Evolutionary conservation across 2,797 vertebrate genomes (phyloP).

Genomic region (Anas bahamensis): DNA sequence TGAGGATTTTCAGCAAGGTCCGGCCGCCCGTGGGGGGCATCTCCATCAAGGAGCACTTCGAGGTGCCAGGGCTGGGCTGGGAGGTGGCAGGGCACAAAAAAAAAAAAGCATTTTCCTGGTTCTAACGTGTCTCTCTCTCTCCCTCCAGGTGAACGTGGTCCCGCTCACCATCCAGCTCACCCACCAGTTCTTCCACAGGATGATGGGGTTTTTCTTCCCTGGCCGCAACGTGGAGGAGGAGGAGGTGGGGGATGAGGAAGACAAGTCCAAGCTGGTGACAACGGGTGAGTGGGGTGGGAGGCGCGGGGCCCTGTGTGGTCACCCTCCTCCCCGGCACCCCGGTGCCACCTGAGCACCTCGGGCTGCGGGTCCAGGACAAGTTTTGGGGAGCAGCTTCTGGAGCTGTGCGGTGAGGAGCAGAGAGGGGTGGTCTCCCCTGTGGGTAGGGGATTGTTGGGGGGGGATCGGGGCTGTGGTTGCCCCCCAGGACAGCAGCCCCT

Average conservation of each 20-base stretch:
- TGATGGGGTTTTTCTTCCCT: slow-evolving; percentile 99
- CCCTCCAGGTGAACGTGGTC: slow-evolving; percentile 92
- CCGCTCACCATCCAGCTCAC: slow-evolving; percentile 98
- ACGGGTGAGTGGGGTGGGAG: slow-evolving; percentile 84
- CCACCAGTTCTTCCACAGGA: slow-evolving; percentile 99
- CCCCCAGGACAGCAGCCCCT: background rate
- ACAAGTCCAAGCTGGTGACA: slow-evolving; percentile 96
- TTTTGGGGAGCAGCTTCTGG: background rate
- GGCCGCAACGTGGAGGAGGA: slow-evolving; percentile 97
- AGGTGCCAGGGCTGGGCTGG: slow-evolving; percentile 75
- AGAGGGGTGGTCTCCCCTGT: background rate
- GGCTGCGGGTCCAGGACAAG: accelerated
- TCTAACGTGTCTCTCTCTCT: background rate
- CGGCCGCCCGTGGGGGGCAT: slow-evolving; percentile 97
- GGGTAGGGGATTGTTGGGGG: background rate
- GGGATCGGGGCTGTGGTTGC: background rate
- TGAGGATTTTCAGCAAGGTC: slow-evolving; percentile 98
- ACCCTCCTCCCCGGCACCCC: background rate
- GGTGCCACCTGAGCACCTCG: background rate
- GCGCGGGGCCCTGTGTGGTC: background rate
- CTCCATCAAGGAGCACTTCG: slow-evolving; percentile 98
- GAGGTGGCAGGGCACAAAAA: background rate
- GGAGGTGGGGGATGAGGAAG: slow-evolving; percentile 96
- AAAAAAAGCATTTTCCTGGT: accelerated
- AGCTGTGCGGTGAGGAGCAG: accelerated